Conservation (phyloP, 1,140 invertebrate genomes). For the Melipona quadrifasciata region DNA sequence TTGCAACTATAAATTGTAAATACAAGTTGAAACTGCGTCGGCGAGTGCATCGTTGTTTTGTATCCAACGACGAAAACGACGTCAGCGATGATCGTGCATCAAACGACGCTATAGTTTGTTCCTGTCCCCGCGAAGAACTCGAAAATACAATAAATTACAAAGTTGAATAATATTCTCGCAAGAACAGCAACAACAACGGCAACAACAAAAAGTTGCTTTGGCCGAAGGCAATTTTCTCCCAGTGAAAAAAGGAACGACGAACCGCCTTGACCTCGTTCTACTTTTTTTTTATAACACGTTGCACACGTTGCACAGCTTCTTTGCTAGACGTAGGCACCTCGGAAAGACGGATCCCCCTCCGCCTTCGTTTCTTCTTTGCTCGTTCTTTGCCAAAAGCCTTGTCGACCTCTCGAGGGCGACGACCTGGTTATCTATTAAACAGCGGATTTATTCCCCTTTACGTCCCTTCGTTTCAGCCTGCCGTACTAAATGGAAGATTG, state of each 20-base stretch:
- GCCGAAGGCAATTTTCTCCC: slow-evolving; percentile 41
- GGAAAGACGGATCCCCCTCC: slow-evolving; percentile 15
- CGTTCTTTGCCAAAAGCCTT: slow-evolving; percentile 37
- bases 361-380: slow-evolving; percentile 28
- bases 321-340: slow-evolving; percentile 35
- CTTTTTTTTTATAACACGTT: slow-evolving; percentile 48
- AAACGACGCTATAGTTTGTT: background rate
- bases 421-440: slow-evolving; percentile 63
- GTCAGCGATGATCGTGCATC: background rate
- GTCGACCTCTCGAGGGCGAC: slow-evolving; percentile 45
- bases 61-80: too few species aligned
- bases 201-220: slow-evolving; percentile 3
- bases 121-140: background rate
- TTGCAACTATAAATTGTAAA: background rate
- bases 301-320: slow-evolving; percentile 46
- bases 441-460: slow-evolving; percentile 53
- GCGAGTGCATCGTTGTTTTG: background rate
- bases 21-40: background rate
- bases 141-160: slow-evolving; percentile 12
- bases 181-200: background rate
- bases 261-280: slow-evolving; percentile 56
- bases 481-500: background rate
- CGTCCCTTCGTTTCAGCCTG: slow-evolving; percentile 15
- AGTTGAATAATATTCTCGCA: background rate
- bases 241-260: slow-evolving; percentile 34